Evolutionary conservation across 1,140 invertebrate genomes (phyloP), one percentile per base, ranked within the genome.

Genomic region (Trichonephila clavipes): DNA sequence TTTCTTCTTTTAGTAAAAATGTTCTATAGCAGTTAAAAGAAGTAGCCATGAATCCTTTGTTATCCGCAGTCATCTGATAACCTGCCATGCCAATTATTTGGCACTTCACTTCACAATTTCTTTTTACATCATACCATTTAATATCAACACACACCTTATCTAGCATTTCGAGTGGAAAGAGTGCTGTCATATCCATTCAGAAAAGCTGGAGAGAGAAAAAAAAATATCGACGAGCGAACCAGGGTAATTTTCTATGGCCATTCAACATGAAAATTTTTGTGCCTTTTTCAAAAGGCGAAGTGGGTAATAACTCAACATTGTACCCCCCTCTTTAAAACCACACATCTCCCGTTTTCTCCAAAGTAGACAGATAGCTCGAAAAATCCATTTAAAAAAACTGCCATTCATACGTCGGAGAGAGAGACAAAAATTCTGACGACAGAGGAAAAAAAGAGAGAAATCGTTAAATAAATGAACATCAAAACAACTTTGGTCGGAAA

Each of bases 201-300:
- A 28, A 28, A 14, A 19, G 34, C n/a, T 72, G 3, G 24, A 72
- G 24, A 14, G 28, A 1, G 14, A 28, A 28, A 28, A 14, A 14
- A 24, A 72, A 28, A 72, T 21, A 8, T 4, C n/a, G 34, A 8
- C 69, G 24, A 24, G 28, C 69, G n/a, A 16, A 4, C 69, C 69
- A 19, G 69, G 69, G 69, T 72, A 34, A 72, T 72, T 72, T 72
- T 72, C 69, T 72, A 34, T 18, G 12, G 69, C 69, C 69, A 72
- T 72, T 72, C 69, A 21, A 51, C 62, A 72, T 72, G 16, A 24
- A 24, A 72, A 72, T 72, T 72, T 72, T 28, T 72, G 16, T 34
- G 10, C 24, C 24, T 72, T 72, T 24, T 14, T 66, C n/a, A 10
- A 21, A n/a, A 72, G 16, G n/a, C 28, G 28, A 72, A 72, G 69